Evolutionary conservation across 2,113 vertebrate species (phyloP).

Genomic region (Elephantulus edwardii): DNA sequence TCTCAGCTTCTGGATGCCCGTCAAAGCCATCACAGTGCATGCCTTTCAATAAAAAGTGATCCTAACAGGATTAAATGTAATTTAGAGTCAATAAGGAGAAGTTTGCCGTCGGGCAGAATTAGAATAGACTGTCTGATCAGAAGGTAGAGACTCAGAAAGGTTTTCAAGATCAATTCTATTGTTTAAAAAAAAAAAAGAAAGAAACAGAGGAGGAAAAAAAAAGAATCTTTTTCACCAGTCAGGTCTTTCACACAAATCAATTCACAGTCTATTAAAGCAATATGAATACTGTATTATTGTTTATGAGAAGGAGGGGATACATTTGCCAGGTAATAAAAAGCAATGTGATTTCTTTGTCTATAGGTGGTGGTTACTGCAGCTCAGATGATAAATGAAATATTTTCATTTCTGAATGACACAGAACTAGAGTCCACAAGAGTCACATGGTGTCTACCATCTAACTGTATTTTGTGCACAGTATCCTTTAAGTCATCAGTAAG

Average conservation of each 20-base stretch:
- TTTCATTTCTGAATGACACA: slow-evolving; percentile 41
- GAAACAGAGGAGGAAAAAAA: slow-evolving; percentile 64
- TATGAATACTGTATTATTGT: slow-evolving; percentile 60
- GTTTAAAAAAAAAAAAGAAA: slow-evolving; percentile 70
- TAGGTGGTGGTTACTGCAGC: slow-evolving; percentile 30
- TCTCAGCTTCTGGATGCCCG: slow-evolving; percentile 39
- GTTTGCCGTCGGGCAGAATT: slow-evolving; percentile 67
- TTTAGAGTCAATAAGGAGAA: slow-evolving; percentile 75
- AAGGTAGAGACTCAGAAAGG: slow-evolving; percentile 63
- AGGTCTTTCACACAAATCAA: slow-evolving; percentile 67
- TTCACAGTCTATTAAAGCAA: slow-evolving; percentile 77
- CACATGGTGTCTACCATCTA: slow-evolving; percentile 12
- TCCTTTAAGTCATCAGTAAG: slow-evolving; percentile 8
- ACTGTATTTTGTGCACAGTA: background rate
- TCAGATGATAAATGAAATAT: background rate
- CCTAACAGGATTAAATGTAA: slow-evolving; percentile 80
- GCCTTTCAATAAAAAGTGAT: slow-evolving; percentile 74
- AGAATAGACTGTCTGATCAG: slow-evolving; percentile 71
- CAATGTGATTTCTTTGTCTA: slow-evolving; percentile 11
- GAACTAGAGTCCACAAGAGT: slow-evolving; percentile 26
- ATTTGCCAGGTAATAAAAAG: slow-evolving; percentile 64
- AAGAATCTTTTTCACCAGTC: slow-evolving; percentile 50
- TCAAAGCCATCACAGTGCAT: slow-evolving; percentile 65
- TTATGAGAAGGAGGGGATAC: background rate
- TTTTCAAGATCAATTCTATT: slow-evolving; percentile 65